Conservation (phyloP, 2,113 vertebrate genomes). For the Ramphastos sulfuratus region DNA sequence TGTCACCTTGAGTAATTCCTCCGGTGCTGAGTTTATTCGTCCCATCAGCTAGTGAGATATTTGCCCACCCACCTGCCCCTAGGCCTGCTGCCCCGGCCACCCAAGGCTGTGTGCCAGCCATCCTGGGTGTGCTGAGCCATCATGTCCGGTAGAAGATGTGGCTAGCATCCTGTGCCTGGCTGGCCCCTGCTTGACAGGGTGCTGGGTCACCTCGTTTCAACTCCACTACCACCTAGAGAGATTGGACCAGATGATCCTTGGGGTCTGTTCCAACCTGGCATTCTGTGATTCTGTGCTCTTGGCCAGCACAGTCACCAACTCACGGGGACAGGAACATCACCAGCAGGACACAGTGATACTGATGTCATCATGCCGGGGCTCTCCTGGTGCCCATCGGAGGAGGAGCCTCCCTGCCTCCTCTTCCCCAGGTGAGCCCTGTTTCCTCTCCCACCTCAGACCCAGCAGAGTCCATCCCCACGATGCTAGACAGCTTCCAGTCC, state of each 20-base stretch:
- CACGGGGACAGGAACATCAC: fast-evolving
- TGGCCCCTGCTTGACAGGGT: too few species aligned
- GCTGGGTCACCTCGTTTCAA: too few species aligned
- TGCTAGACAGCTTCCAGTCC: slow-evolving; percentile 95
- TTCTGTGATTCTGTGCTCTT: not conserved
- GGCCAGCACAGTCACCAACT: not conserved
- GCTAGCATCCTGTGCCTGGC: not conserved
- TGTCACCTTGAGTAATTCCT: slow-evolving; percentile 74
- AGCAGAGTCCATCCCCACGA: slow-evolving; percentile 90
- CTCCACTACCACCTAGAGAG: too few species aligned
- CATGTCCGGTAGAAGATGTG: fast-evolving
- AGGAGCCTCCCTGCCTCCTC: not conserved
- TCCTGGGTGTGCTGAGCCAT: not conserved
- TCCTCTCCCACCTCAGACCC: slow-evolving; percentile 77
- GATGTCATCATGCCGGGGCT: not conserved
- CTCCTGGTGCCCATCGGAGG: not conserved
- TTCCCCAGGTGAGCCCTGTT: fast-evolving
- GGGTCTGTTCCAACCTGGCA: too few species aligned
- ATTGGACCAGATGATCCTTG: too few species aligned
- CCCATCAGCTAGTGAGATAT: not conserved
- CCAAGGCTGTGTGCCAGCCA: not conserved
- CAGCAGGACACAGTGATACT: fast-evolving
- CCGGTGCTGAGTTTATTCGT: slow-evolving; percentile 48
- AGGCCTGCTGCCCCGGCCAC: not conserved
- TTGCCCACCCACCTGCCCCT: not conserved